Percentiles rank a stretch among this genome's conserved stretches.
These are phyloP conservation scores for Ageneiosus marmoratus DNA, from an alignment of 2,113 vertebrate genomes.

Conservation along the genomic window DNA sequence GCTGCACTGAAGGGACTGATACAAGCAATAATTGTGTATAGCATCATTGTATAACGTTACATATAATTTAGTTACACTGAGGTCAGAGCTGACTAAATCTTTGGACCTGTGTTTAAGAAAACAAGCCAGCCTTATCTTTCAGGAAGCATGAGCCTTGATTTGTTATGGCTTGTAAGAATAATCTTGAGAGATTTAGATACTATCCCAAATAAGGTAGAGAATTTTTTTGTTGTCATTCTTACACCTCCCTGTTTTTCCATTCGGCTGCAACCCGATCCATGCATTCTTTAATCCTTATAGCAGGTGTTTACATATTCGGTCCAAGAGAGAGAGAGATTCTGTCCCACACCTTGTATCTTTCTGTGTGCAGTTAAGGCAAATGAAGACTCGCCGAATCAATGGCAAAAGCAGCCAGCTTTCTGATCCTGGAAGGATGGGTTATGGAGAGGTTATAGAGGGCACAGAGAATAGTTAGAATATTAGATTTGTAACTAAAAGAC, in stretches of 20 bases:
- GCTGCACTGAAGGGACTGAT: background rate
- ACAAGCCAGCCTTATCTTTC: background rate
- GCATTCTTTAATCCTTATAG: constrained; percentile 5
- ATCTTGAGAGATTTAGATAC: background rate
- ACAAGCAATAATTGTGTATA: background rate
- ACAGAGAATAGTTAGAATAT: background rate
- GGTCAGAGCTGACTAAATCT: background rate
- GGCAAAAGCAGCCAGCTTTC: constrained; percentile 5
- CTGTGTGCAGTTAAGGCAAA: background rate
- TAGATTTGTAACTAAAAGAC: background rate
- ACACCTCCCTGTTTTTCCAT: background rate
- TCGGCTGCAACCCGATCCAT: background rate
- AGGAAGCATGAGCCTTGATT: constrained; percentile 1
- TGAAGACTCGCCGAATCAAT: background rate
- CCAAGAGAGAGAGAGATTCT: background rate
- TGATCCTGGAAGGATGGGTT: background rate
- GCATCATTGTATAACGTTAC: background rate
- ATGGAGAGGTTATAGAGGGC: background rate
- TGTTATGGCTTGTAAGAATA: constrained; percentile 16
- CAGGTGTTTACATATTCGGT: background rate
- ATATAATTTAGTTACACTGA: background rate
- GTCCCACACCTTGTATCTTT: background rate
- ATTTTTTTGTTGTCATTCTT: constrained; percentile 10
- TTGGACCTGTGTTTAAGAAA: background rate
- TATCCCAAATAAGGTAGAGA: constrained; percentile 1